Evolutionary conservation across 2,888 invertebrate genomes (phyloP), one percentile per base, ranked within the genome.

Genomic region (Xestoiulus laeticollis): DNA sequence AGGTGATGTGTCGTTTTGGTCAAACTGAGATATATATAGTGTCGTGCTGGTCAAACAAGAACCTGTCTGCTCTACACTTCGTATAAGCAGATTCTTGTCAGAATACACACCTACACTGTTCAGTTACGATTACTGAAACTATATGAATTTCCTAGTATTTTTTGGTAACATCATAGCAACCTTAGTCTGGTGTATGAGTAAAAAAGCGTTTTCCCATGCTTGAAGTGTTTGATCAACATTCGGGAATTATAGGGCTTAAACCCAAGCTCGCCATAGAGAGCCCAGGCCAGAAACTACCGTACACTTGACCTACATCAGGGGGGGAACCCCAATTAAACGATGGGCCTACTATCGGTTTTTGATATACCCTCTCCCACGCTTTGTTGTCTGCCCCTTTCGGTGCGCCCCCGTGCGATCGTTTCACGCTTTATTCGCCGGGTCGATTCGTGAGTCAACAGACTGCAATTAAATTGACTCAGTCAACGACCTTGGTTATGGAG

Each of bases 401-500:
- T 26, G 68, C 68, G 68, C 68, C 68, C 68, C 68, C 68, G 26
- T 26, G 68, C 68, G 68, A 68, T 68, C 68, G 68, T 68, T 68
- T 68, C 68, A 68, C 68, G 68, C 68, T 68, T 68, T 68, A 68
- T 68, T 26, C 68, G 68, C 68, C 68, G 68, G 68, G 68, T 68
- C 68, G 68, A 68, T 68, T 68, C 68, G 84, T 86, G 86, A 86
- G 86, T 86, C 86, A 86, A 86, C 86, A 86, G 86, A 86, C 86
- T 86, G 86, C 86, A 48, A 86, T 86, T 86, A 86, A 86, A 86
- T 86, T 86, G 86, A 86, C 43, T 83, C 87, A 87, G 87, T 87
- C 87, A 87, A 83, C 87, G 87, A 87, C 87, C 87, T 87, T 87
- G 87, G 87, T 84, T 68, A 68, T 68, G 68, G 68, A n/a, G 68